A percentile compares a stretch with the other conserved stretches of the same genome.
phyloP scores from a whole-genome alignment of 2,888 invertebrate species.

The Drosophila dives region DNA sequence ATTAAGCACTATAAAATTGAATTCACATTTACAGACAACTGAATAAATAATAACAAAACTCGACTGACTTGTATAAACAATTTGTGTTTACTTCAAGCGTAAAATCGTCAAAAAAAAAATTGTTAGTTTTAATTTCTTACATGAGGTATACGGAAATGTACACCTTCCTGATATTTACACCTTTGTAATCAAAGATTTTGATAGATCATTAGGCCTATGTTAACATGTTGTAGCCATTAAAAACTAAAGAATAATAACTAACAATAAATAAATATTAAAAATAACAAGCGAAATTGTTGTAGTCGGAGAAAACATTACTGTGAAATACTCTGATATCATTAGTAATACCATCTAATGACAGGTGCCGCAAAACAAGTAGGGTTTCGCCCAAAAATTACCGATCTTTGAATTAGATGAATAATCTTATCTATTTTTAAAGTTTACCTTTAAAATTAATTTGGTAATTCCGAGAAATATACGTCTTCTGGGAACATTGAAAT shows the following conservation, averaged over 20 bases:
- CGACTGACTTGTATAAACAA: neutral
- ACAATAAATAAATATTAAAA: neutral
- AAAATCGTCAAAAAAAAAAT: neutral
- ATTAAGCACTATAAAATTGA: neutral
- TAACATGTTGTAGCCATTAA: neutral
- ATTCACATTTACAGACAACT: slow-evolving; percentile 1
- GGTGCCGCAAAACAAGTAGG: neutral
- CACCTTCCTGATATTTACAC: neutral
- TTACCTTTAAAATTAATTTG: neutral
- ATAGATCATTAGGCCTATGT: neutral
- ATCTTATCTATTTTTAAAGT: neutral
- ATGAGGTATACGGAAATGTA: neutral
- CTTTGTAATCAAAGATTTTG: neutral
- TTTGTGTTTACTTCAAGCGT: neutral
- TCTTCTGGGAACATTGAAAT: no score
- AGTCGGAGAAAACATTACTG: neutral
- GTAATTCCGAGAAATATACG: no score
- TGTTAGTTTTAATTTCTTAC: neutral
- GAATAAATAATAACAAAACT: slow-evolving; percentile 6
- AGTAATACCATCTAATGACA: neutral
- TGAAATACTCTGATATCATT: neutral
- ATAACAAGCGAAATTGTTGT: neutral
- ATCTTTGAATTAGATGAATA: neutral
- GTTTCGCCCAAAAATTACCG: neutral
- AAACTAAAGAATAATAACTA: neutral